These are phyloP conservation scores for Heteractis magnifica DNA, from an alignment of 92 coral and sea anemone genomes.

Conservation along the genomic window DNA sequence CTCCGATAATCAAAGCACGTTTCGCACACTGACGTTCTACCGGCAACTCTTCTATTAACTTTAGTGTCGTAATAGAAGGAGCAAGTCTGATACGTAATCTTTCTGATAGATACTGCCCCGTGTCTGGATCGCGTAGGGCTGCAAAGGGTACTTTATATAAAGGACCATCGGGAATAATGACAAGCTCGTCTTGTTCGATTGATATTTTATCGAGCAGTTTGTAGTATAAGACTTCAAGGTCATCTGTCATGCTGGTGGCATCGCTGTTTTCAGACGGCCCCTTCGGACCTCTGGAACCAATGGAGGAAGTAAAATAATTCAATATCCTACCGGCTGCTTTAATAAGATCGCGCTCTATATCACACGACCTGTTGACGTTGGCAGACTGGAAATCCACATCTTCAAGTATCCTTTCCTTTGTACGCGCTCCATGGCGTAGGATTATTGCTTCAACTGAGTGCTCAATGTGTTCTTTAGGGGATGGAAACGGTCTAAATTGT, in stretches of 20 bases:
- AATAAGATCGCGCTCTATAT: neutral
- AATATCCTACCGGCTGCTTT: neutral
- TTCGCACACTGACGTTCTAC: slow-evolving; percentile 1
- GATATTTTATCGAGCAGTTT: neutral
- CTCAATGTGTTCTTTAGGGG: neutral
- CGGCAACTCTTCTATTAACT: slow-evolving; percentile 4
- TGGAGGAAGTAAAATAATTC: neutral
- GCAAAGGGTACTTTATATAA: slow-evolving; percentile 26
- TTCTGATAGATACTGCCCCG: slow-evolving; percentile 19
- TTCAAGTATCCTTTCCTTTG: neutral
- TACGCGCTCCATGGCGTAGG: neutral
- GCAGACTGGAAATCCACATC: neutral
- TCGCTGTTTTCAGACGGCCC: neutral
- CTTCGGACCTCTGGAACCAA: neutral
- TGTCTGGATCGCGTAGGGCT: slow-evolving; percentile 18
- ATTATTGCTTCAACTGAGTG: neutral
- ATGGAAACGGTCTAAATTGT: neutral
- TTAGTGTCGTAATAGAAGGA: slow-evolving; percentile 13
- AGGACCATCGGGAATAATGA: slow-evolving; percentile 28
- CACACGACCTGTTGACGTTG: neutral
- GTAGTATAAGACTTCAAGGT: neutral
- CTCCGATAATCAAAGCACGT: slow-evolving; percentile 18
- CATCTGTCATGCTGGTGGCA: neutral
- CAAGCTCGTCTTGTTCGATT: slow-evolving; percentile 13
- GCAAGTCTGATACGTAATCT: slow-evolving; percentile 17